These are phyloP conservation scores for Lepidothrix coronata DNA, from an alignment of 2,113 vertebrate genomes.

Conservation along the genomic window DNA sequence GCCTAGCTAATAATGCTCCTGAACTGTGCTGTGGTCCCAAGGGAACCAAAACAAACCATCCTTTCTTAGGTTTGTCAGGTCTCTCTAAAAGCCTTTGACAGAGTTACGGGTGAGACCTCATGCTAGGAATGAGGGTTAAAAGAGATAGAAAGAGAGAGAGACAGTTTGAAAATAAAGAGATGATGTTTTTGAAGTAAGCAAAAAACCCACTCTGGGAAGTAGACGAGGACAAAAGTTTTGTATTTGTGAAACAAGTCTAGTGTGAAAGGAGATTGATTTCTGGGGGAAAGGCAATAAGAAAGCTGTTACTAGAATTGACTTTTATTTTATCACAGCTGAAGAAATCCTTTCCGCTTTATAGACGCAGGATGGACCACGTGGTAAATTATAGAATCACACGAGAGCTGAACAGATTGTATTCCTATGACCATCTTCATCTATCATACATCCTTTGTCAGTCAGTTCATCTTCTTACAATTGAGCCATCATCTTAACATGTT, in stretches of 20 bases:
- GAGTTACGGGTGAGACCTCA: not conserved
- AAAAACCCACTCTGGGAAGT: not conserved
- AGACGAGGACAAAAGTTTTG: not conserved
- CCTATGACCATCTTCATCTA: not conserved
- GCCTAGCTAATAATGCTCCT: not conserved
- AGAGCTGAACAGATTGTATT: not conserved
- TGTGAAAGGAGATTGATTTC: conserved; percentile 45
- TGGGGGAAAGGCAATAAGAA: not conserved
- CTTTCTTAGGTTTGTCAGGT: not conserved
- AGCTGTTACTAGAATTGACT: not conserved
- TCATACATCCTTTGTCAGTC: not conserved
- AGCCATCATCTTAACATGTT: not conserved
- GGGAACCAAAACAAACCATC: not conserved
- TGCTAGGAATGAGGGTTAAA: not conserved
- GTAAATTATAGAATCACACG: not conserved
- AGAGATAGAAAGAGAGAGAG: not conserved
- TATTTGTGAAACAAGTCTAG: not conserved
- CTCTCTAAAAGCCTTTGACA: not conserved
- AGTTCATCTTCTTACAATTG: not conserved
- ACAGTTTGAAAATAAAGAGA: not conserved
- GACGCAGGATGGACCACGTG: not conserved
- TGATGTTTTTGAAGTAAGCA: not conserved
- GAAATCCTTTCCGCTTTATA: not conserved
- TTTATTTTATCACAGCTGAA: not conserved
- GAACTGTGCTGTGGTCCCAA: not conserved